Conservation (phyloP, 2,797 vertebrate genomes). For the Xyrichtys novacula region DNA sequence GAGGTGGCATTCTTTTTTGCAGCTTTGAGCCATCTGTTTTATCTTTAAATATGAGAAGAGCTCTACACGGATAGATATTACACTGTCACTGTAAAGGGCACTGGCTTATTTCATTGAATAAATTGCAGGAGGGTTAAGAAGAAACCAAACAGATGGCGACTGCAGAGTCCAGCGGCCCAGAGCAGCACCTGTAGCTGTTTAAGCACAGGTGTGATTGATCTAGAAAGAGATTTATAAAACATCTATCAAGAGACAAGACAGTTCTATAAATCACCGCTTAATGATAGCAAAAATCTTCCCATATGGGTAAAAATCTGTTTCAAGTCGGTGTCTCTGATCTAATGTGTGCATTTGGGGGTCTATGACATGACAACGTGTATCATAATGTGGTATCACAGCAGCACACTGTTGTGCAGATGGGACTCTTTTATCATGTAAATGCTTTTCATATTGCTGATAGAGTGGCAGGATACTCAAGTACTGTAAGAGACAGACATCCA, state of each 20-base stretch:
- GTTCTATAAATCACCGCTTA: conserved; percentile 30
- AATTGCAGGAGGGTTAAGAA: conserved; percentile 54
- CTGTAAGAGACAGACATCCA: conserved; percentile 37
- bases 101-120: conserved; percentile 48
- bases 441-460: conserved; percentile 51
- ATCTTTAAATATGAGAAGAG: conserved; percentile 55
- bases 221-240: conserved; percentile 38
- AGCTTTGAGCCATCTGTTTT: conserved; percentile 63
- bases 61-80: conserved; percentile 53
- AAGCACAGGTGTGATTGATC: conserved; percentile 48
- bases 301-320: conserved; percentile 32
- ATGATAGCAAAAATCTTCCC: conserved; percentile 30
- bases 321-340: conserved; percentile 19
- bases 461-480: conserved; percentile 41
- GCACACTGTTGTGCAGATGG: conserved; percentile 50
- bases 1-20: conserved; percentile 37
- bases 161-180: conserved; percentile 40
- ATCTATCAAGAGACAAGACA: conserved; percentile 10
- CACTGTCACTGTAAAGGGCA: conserved; percentile 61
- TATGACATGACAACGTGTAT: conserved; percentile 30
- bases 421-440: conserved; percentile 67
- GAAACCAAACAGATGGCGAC: conserved; percentile 64
- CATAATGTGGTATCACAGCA: conserved; percentile 43
- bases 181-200: conserved; percentile 54
- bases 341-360: conserved; percentile 33